Conservation (phyloP, 2,888 invertebrate species). For the Nowickia ferox region DNA sequence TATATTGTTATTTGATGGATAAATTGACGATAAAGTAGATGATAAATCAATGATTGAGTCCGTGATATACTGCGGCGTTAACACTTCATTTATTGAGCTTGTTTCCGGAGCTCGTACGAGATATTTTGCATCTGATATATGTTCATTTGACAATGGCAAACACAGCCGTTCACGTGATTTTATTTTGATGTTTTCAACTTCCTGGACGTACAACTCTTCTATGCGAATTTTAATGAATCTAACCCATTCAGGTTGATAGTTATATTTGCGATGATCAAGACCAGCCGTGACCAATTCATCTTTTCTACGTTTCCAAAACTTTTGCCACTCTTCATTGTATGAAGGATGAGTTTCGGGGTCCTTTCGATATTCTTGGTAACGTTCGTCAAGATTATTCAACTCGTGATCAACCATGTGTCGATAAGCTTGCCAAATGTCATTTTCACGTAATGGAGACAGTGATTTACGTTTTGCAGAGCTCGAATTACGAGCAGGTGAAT, state of each 20-base stretch:
- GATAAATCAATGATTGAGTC: neutral
- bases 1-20: conserved; percentile 71
- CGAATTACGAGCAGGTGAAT: neutral
- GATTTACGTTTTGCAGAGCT: conserved; percentile 73
- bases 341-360: conserved; percentile 93
- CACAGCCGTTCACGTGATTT: conserved; percentile 77
- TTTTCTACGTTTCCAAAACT: conserved; percentile 92
- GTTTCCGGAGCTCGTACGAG: conserved; percentile 85
- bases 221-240: conserved; percentile 91
- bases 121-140: conserved; percentile 82
- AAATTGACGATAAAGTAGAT: neutral
- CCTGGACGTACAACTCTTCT: conserved; percentile 89
- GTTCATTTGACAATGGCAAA: conserved; percentile 79
- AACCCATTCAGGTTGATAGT: conserved; percentile 95
- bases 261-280: conserved; percentile 88
- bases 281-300: conserved; percentile 86
- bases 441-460: conserved; percentile 77
- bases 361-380: conserved; percentile 85
- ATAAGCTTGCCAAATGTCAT: conserved; percentile 81
- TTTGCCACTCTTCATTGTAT: conserved; percentile 94
- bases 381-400: conserved; percentile 82
- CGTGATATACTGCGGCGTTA: neutral
- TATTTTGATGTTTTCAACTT: conserved; percentile 84
- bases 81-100: neutral
- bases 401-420: conserved; percentile 79